Evolutionary conservation across 2,113 vertebrate genomes (phyloP), one percentile per base, ranked within the genome.

Genomic region (Kryptolebias marmoratus): DNA sequence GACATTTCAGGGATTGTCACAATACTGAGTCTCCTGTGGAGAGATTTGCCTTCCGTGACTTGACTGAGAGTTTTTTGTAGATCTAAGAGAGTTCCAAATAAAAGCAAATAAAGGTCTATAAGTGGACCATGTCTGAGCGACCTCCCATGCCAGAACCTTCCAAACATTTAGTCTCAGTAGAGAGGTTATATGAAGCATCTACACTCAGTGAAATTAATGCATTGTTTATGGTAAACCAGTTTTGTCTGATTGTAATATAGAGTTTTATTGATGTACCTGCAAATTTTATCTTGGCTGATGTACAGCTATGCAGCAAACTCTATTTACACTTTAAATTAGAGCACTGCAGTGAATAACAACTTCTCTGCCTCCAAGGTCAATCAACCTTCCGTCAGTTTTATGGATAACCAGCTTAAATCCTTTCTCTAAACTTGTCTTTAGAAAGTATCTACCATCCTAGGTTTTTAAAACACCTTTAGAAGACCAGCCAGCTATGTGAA

Each of bases 1-100:
- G 84, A 72, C 64, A 84, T 84, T 87, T 87, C 59, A 77, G 73
- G 62, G 64, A 42, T 55, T 61, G 85, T 85, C 70, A 74, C 32
- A 71, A 56, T 31, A 65, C 53, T 14, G 48, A 66, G 65, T 65
- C 39, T 71, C 70, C 68, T 18, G 62, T 48, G 28, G 78, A 58
- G 80, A 71, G 57, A 83, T 77, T 48, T 64, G 64, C 27, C 57
- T 65, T 57, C 56, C 18, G 44, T 75, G 75, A 61, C 53, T 64
- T 61, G 54, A 56, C 54, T 27, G 56, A 57, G 39, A 66, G 64
- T 64, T 60, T 50, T 64, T 8, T 27, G 44, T 70, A 70, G 31
- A 77, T 74, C 39, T 65, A 53, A 58, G 30, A 47, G 31, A 64
- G 9, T n/a, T 11, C 18, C 0, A 1, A 39, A 5, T 67, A 31